These are phyloP conservation scores for Halcyon smyrnensis DNA, from an alignment of 2,797 vertebrate genomes.

Conservation along the genomic window DNA sequence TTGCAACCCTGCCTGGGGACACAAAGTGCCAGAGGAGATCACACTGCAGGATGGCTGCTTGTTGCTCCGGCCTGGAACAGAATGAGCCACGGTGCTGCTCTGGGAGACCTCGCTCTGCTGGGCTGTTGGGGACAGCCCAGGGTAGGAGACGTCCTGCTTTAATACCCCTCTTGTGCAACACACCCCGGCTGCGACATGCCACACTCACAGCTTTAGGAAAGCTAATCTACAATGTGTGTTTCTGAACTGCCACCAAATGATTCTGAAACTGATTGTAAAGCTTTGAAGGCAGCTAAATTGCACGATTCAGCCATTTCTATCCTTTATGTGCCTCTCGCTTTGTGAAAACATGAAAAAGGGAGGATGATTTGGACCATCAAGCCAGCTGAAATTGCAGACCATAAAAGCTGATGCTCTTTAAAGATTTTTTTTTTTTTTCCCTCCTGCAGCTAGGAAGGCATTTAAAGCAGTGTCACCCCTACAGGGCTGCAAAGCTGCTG, in stretches of 20 bases:
- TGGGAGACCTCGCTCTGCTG: background rate
- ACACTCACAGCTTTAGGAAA: background rate
- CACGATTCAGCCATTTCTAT: slow-evolving; percentile 59
- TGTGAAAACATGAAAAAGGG: slow-evolving; percentile 72
- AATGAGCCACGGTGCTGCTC: background rate
- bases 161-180: background rate
- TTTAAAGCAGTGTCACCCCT: slow-evolving; percentile 57
- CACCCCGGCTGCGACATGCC: background rate
- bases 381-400: slow-evolving; percentile 60
- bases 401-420: slow-evolving; percentile 68
- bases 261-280: slow-evolving; percentile 70
- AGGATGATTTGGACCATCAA: slow-evolving; percentile 66
- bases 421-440: background rate
- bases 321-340: slow-evolving; percentile 63
- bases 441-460: slow-evolving; percentile 34
- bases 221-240: slow-evolving; percentile 61
- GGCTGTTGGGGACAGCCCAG: slow-evolving; percentile 30
- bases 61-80: background rate
- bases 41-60: background rate
- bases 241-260: slow-evolving; percentile 65
- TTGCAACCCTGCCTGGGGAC: background rate
- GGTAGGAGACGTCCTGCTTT: slow-evolving; percentile 41
- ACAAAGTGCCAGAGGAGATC: background rate
- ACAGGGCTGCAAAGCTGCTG: slow-evolving; percentile 41
- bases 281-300: slow-evolving; percentile 72